Evolutionary conservation across 1,140 invertebrate species (phyloP), one percentile per base, ranked within the genome.

Genomic region (Brachionus paranguensis): DNA sequence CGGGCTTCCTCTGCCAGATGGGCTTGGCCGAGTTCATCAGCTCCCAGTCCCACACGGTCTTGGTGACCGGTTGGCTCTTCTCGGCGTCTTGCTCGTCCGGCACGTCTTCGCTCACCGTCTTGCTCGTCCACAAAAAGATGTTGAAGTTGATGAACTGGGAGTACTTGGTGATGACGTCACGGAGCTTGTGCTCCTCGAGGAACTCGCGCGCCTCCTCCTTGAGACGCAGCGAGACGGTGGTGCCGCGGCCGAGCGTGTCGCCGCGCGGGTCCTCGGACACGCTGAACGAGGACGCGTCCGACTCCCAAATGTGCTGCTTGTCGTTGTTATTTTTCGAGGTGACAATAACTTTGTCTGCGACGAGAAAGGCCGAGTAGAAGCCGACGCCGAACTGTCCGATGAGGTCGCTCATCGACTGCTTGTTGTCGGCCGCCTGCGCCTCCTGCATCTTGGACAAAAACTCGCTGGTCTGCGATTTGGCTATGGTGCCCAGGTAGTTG

Each of bases 91-190:
- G 91, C 47, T 91, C 89, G 5, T 93, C 87, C 11, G 93, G 91
- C 87, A 95, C 94, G 87, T 96, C 95, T 70, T 95, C 94, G 84
- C 14, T 65, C 3, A 78, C 85, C 87, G 91, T 91, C 88, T 94
- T 97, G 88, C 95, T 96, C 50, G 93, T 92, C 97, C 97, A 99
- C 86, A 99, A 89, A 88, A 95, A 95, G 87, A 99, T 99, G 20
- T 95, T 94, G 91, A 99, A 99, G 89, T 99, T 99, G 86, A 99
- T 99, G 89, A 99, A 99, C 91, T 99, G 97, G 1, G 95, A 98
- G 89, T 99, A 99, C 90, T 99, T 99, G 88, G 94, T 95, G 33
- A 99, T 93, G 5, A 99, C 90, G 85, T 93, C 93, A 85, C 93
- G 93, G 17, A 99, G 92, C 3, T 95, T 97, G 86, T 96, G 93